Percentiles rank a stretch among this genome's conserved stretches.
These are phyloP conservation scores for Grallaria varia DNA, from an alignment of 2,113 vertebrate species.

Conservation along the genomic window DNA sequence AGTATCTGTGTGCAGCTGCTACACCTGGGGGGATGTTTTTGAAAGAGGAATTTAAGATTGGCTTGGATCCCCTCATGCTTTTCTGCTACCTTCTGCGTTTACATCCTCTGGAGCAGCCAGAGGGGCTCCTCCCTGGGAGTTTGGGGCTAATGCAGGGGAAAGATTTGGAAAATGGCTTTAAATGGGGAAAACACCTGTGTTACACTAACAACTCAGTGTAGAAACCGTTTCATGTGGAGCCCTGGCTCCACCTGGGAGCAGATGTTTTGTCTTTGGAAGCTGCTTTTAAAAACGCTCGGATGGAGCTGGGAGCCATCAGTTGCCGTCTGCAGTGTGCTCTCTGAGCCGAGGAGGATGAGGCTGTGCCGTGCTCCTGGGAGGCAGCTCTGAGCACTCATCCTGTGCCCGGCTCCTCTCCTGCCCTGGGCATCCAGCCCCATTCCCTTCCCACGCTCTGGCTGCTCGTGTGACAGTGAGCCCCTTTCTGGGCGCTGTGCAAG, in stretches of 20 bases:
- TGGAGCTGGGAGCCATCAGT: not conserved
- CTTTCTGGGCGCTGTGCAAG: not conserved
- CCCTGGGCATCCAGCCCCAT: not conserved
- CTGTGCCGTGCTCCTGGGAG: not conserved
- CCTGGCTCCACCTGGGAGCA: not conserved
- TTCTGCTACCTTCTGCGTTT: not conserved
- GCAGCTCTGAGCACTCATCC: accelerated
- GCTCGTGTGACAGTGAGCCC: accelerated
- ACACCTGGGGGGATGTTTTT: not conserved
- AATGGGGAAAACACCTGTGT: not conserved
- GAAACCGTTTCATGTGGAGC: not conserved
- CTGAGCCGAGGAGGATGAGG: not conserved
- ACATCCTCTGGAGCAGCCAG: not conserved
- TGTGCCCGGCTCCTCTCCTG: not conserved
- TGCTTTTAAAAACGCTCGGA: not conserved
- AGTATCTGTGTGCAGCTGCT: not conserved
- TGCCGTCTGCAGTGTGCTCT: not conserved
- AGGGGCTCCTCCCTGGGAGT: not conserved
- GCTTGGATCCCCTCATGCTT: not conserved
- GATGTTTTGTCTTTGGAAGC: conserved; percentile 20
- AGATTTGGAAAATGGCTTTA: not conserved
- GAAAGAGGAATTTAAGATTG: not conserved
- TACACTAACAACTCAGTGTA: not conserved
- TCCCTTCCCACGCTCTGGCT: not conserved
- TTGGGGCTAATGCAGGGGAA: not conserved